Evolutionary conservation across 1,140 invertebrate species (phyloP), one percentile per base, ranked within the genome.

Genomic region (Babylonia areolata): DNA sequence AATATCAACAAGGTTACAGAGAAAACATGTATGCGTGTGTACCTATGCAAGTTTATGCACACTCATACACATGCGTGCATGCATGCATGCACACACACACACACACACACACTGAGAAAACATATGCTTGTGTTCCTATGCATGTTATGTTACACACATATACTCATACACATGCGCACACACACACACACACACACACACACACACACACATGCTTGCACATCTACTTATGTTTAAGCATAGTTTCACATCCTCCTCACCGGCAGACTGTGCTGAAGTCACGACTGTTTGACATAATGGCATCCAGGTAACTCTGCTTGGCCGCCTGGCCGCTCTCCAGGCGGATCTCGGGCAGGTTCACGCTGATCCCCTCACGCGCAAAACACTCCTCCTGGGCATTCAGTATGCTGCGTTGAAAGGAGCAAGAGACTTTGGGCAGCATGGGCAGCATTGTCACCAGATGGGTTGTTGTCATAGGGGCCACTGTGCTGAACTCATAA

Each of bases 321-420:
- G 58, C 20, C 58, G 54, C 33, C 28, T 83, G 81, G 3, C 17
- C 31, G 12, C 39, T 9, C 12, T 1, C 9, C 31, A 71, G 15
- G 58, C 6, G 20, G n/a, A 83, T 17, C 12, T 71, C 1, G 15
- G 81, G 64, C 11, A 71, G 54, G 15, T 39, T 3, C 33, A 69
- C 23, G 3, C 15, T 28, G 39, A 83, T 69, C 33, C 81, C 81
- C 58, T 83, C 58, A 5, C 37, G 31, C 15, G 37, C 64, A 17
- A 69, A 83, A 20, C 81, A 83, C 54, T 83, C 12, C 31, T 23
- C 12, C 39, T 83, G 81, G 15, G 58, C 81, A 15, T 37, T n/a
- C 64, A 2, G 31, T 6, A 83, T 71, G 51, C 54, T 83, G 58
- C 1, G 0, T 58, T 39, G 9, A 15, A 15, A 39, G 81, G 37